Conservation (phyloP, 2,797 vertebrate genomes). For the Hoplostethus mediterraneus region DNA sequence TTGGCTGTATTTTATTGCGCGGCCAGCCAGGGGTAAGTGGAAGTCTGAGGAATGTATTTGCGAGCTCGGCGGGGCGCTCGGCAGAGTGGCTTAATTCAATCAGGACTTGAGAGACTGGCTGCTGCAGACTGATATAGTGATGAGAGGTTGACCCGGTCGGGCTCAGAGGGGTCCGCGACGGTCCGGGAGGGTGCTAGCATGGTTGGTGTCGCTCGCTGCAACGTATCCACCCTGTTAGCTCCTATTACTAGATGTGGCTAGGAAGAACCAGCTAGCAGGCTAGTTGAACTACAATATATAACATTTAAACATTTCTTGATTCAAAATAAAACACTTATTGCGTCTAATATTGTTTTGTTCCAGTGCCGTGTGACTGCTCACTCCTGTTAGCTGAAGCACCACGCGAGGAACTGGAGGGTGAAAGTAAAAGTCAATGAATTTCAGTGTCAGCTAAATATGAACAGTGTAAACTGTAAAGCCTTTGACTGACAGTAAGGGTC, state of each 20-base stretch:
- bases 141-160: slow-evolving; percentile 38
- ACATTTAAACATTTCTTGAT: too few species aligned
- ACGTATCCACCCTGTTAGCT: slow-evolving; percentile 67
- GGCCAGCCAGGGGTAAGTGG: slow-evolving; percentile 63
- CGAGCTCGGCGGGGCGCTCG: slow-evolving; percentile 62
- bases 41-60: slow-evolving; percentile 72
- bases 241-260: slow-evolving; percentile 56
- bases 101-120: slow-evolving; percentile 47
- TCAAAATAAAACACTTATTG: background rate
- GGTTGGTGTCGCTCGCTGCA: slow-evolving; percentile 55
- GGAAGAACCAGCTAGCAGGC: background rate
- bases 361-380: too few species aligned
- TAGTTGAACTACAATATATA: background rate
- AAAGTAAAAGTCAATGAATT: too few species aligned
- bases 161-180: slow-evolving; percentile 35
- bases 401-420: too few species aligned
- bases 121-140: slow-evolving; percentile 52
- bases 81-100: slow-evolving; percentile 57
- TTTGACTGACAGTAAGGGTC: too few species aligned
- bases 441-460: too few species aligned
- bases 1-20: slow-evolving; percentile 72
- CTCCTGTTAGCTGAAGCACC: too few species aligned
- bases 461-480: too few species aligned
- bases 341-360: too few species aligned
- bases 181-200: slow-evolving; percentile 29